Base-by-base conservation (phyloP, 2,888 invertebrate genomes). In the Atethmia centrago region DNA sequence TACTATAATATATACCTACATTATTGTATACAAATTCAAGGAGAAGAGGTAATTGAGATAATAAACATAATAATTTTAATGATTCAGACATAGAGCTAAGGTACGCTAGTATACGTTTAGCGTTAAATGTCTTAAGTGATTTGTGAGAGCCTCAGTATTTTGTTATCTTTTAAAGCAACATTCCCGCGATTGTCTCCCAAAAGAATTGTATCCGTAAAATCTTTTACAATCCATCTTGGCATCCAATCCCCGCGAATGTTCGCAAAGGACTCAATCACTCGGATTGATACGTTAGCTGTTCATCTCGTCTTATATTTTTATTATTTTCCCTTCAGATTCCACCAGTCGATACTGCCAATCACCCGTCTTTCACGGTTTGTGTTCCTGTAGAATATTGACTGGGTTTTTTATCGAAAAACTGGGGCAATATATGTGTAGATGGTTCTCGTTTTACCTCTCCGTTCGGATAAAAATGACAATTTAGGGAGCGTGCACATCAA, bases 261-360 rank as follows among this genome's bases (percentile, higher is more conserved):
- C 77, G 72, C 61, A 67, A 77, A 77, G 47, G 71, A 77, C 80
- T 84, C 86, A 85, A 85, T 85, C 80, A 77, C 74, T 68, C 58
- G 64, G 59, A 80, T 74, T 83, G 84, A 80, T 71, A 75, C 70
- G 72, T 85, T 69, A 74, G 72, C n/a, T n/a, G n/a, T 75, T 79
- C 64, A 78, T 71, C 68, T 81, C 62, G 61, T 45, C 71, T 74
- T 72, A 83, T 71, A 82, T 74, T 68, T 83, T 83, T 85, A 72
- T 83, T 85, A 83, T 85, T 74, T 74, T 70, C 19, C 25, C 53
- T 63, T 63, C 70, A 70, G 67, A 63, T 83, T 71, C 64, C 58
- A 25, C n/a, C 63, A 55, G 67, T 76, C 63, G 71, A 61, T n/a
- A n/a, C 76, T 83, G 76, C 67, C 78, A 85, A 67, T 83, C 78